Evolutionary conservation across 1,140 invertebrate genomes (phyloP).

Genomic region (Campoletis sonorensis): DNA sequence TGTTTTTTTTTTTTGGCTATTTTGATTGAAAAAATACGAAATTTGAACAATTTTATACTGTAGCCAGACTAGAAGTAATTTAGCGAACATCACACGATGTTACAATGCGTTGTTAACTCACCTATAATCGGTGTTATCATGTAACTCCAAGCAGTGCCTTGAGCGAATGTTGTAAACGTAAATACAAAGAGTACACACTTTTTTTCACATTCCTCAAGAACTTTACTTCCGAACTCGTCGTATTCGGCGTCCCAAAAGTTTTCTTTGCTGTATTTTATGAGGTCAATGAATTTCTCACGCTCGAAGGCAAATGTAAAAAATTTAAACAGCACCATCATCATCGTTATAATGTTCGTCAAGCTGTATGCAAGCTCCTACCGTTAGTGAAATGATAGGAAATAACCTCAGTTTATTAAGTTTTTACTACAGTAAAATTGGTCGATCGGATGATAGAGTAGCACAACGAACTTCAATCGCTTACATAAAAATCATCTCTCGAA

Average conservation of each 20-base stretch:
- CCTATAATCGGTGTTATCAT: slow-evolving; percentile 46
- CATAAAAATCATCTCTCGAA: slow-evolving; percentile 25
- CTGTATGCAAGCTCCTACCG: slow-evolving; percentile 18
- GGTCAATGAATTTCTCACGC: slow-evolving; percentile 26
- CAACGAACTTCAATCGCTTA: neutral
- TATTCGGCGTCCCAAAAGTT: slow-evolving; percentile 50
- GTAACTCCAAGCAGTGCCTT: slow-evolving; percentile 45
- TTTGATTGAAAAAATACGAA: too few relatives aligned
- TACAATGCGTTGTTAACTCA: slow-evolving; percentile 4
- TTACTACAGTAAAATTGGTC: neutral
- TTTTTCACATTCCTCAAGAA: slow-evolving; percentile 44
- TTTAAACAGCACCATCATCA: slow-evolving; percentile 45
- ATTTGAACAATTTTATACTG: neutral
- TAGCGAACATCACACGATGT: neutral
- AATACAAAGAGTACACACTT: slow-evolving; percentile 43
- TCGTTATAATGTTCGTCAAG: slow-evolving; percentile 39
- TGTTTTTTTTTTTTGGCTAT: too few relatives aligned
- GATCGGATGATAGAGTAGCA: neutral
- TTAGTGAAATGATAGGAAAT: neutral
- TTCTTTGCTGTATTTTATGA: slow-evolving; percentile 45
- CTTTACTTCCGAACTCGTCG: slow-evolving; percentile 27
- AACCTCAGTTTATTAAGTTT: neutral
- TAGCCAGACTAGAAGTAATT: too few relatives aligned
- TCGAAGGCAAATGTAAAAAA: slow-evolving; percentile 27
- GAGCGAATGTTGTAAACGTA: slow-evolving; percentile 34